Percentiles rank a stretch among this genome's conserved stretches.
Conservation (phyloP, 2,797 vertebrate species). For the Hippocampus kuda region DNA sequence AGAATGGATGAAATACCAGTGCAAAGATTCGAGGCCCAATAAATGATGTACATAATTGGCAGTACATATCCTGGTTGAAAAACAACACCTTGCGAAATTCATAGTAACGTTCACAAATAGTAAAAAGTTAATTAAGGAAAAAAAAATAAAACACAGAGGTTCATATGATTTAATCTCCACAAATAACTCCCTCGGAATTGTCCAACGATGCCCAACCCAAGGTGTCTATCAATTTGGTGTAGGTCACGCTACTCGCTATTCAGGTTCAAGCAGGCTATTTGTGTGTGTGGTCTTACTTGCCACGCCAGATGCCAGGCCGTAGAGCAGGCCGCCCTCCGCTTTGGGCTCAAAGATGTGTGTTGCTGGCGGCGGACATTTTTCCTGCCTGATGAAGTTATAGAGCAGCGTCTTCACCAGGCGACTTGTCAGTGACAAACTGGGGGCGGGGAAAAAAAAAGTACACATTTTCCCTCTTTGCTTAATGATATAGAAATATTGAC, state of each 20-base stretch:
- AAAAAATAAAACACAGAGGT: too few relatives aligned
- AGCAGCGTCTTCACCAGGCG: conserved; percentile 93
- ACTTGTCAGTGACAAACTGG: conserved; percentile 84
- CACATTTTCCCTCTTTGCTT: background rate
- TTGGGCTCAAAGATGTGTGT: conserved; percentile 79
- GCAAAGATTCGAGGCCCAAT: background rate
- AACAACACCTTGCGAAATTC: background rate
- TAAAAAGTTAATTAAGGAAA: too few relatives aligned
- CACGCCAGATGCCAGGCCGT: conserved; percentile 90
- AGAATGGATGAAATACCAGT: background rate
- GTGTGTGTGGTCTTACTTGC: conserved; percentile 77
- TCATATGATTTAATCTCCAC: too few relatives aligned
- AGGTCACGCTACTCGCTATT: background rate
- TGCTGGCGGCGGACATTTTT: conserved; percentile 84
- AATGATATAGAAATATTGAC: background rate
- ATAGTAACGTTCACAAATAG: too few relatives aligned
- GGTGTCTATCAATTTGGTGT: background rate
- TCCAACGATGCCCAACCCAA: too few relatives aligned
- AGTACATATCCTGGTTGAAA: background rate
- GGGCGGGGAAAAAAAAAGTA: conserved; percentile 8
- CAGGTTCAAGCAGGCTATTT: background rate
- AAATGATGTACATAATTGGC: background rate
- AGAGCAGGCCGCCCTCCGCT: conserved; percentile 83
- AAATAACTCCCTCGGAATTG: too few relatives aligned
- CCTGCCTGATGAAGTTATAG: conserved; percentile 97